phyloP scores from a whole-genome alignment of 2,797 vertebrate species.

The Cottoperca gobio region DNA sequence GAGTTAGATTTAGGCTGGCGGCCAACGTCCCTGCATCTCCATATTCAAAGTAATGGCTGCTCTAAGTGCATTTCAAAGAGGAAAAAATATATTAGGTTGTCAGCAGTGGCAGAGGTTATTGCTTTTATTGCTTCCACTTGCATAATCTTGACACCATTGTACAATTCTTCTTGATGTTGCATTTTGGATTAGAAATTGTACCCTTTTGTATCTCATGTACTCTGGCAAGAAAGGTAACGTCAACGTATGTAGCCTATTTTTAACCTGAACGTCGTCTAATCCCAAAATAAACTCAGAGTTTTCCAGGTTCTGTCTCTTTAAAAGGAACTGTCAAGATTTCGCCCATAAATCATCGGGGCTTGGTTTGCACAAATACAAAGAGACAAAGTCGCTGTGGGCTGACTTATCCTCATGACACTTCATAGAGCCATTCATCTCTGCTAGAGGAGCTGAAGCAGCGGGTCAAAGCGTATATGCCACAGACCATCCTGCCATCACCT shows the following conservation, averaged over 20 bases:
- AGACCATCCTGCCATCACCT: slow-evolving; percentile 60
- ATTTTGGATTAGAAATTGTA: slow-evolving; percentile 37
- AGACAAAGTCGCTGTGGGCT: slow-evolving; percentile 54
- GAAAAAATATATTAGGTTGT: slow-evolving; percentile 56
- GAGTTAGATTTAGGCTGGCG: slow-evolving; percentile 64
- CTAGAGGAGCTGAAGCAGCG: slow-evolving; percentile 47
- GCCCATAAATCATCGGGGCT: slow-evolving; percentile 65
- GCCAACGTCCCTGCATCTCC: slow-evolving; percentile 59
- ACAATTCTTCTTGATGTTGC: slow-evolving; percentile 28
- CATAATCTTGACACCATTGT: slow-evolving; percentile 44
- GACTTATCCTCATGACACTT: slow-evolving; percentile 67
- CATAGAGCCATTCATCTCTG: slow-evolving; percentile 53
- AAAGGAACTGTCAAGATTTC: slow-evolving; percentile 48
- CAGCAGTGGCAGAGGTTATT: slow-evolving; percentile 42
- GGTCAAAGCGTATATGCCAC: slow-evolving; percentile 39
- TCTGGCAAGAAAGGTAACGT: slow-evolving; percentile 8
- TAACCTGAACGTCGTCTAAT: slow-evolving; percentile 38
- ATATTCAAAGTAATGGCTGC: slow-evolving; percentile 74
- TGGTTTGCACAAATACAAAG: slow-evolving; percentile 60
- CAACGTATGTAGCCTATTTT: slow-evolving; percentile 30
- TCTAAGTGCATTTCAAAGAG: slow-evolving; percentile 71
- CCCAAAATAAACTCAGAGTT: slow-evolving; percentile 42
- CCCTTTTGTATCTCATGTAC: slow-evolving; percentile 23
- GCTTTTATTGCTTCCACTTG: slow-evolving; percentile 55
- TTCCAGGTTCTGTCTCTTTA: slow-evolving; percentile 41